Base-by-base conservation (phyloP, 2,888 invertebrate genomes). In the Helobdella robusta region DNA sequence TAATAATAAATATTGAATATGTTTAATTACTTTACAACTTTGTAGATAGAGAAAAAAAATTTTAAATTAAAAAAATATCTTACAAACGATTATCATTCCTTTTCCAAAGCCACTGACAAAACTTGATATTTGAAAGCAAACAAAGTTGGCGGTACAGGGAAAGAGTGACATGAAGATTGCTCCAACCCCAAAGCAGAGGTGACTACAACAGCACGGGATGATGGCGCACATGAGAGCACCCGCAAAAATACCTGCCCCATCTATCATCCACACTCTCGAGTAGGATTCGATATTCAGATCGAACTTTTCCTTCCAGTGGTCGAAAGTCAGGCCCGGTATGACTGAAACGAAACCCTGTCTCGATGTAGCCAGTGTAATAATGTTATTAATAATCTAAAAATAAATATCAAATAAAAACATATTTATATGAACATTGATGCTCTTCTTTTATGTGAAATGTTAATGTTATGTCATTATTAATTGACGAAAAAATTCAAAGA, bases 221-320 rank as follows among this genome's bases (percentile, higher is more conserved):
- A 62, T 4, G n/a, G 62, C 46, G 34, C 50, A 62, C 18, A 48
- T 11, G 2, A 62, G 62, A n/a, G 62, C 48, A 18, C 44, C 30
- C 4, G 23, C 1, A n/a, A 62, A 32, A 23, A 62, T n/a, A 28
- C 62, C 62, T 8, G 30, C 28, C 34, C 62, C 62, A 3, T 62
- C 62, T n/a, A 62, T n/a, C 62, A 62, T 62, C 62, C 62, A 62
- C 28, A 62, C n/a, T 50, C 34, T 25, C 6, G 62, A 40, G 23
- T 40, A 48, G 23, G 30, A 44, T 23, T 62, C 62, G 20, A 50
- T n/a, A n/a, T 36, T 34, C 28, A 62, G 20, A 2, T 46, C 46
- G 20, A 62, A 34, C 34, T 50, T 62, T n/a, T 46, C 34, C 25
- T 15, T 62, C 62, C 62, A 62, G 1, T 34, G 50, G 23, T 25